phyloP scores from a whole-genome alignment of 2,888 invertebrate species.

The Cephus sareptanus region DNA sequence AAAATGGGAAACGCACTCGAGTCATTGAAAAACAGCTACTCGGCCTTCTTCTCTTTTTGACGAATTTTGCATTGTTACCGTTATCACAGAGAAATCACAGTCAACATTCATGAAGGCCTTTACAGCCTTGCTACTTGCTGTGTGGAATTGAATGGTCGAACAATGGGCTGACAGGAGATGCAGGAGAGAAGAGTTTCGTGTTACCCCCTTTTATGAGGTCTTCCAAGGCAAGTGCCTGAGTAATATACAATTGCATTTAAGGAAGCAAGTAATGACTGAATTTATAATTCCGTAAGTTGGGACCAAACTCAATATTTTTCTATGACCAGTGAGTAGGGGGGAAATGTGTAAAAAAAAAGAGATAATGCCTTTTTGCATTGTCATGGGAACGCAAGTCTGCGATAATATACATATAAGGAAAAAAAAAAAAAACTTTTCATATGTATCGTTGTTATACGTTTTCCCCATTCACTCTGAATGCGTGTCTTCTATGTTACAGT shows the following conservation, averaged over 20 bases:
- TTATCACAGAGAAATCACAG: no score
- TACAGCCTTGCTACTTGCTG: background rate
- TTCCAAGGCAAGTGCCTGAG: conserved; percentile 11
- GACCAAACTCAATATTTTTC: conserved; percentile 24
- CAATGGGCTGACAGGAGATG: no score
- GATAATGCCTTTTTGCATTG: conserved; percentile 5
- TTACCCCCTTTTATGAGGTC: background rate
- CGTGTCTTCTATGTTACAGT: no score
- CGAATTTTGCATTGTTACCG: no score
- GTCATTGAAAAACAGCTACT: no score
- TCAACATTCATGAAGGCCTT: no score
- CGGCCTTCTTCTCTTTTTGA: no score
- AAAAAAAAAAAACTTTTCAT: conserved; percentile 5
- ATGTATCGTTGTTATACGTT: background rate
- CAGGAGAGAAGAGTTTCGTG: background rate
- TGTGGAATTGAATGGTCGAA: background rate
- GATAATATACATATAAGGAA: background rate
- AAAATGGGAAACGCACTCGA: no score
- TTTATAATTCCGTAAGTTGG: conserved; percentile 22
- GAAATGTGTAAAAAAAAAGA: conserved; percentile 1
- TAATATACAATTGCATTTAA: conserved; percentile 16
- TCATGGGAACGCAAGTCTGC: background rate
- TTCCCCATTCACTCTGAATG: no score
- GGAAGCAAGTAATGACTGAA: conserved; percentile 15
- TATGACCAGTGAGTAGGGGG: background rate